Evolutionary conservation across 2,888 invertebrate species (phyloP).

Genomic region (Pammene fasciana): DNA sequence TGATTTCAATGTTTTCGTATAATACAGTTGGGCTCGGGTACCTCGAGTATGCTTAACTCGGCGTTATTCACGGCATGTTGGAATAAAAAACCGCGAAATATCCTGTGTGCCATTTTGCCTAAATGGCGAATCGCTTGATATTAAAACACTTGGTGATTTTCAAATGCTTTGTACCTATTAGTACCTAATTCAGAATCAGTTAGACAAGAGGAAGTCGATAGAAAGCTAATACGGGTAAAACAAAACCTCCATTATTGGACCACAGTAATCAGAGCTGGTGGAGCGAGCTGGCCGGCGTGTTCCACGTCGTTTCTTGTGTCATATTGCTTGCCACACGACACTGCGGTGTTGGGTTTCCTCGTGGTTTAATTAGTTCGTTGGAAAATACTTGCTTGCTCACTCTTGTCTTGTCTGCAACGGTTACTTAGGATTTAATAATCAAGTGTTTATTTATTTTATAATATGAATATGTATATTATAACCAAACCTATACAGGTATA

Average conservation of each 20-base stretch:
- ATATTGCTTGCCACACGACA: slow-evolving; percentile 67
- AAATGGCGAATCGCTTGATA: no score
- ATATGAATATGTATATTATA: no score
- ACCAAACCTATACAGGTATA: no score
- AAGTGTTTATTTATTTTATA: no score
- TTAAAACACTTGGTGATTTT: no score
- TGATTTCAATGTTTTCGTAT: not conserved
- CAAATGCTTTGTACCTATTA: not conserved
- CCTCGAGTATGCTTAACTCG: no score
- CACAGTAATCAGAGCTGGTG: slow-evolving; percentile 65
- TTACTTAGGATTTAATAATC: not conserved
- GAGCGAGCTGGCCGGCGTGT: slow-evolving; percentile 47
- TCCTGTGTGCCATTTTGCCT: no score
- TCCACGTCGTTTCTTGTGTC: slow-evolving; percentile 67
- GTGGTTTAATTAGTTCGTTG: slow-evolving; percentile 70
- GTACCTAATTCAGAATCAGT: slow-evolving; percentile 14
- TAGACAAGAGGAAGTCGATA: slow-evolving; percentile 54
- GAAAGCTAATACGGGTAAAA: slow-evolving; percentile 58
- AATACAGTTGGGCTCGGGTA: no score
- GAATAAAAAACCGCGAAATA: no score
- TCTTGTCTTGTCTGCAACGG: slow-evolving; percentile 24
- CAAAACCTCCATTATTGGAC: slow-evolving; percentile 57
- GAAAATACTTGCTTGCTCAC: slow-evolving; percentile 56
- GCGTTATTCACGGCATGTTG: no score
- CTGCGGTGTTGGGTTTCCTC: slow-evolving; percentile 66